Base-by-base conservation (phyloP, 2,113 vertebrate species). In the Corythornis madagascariensis region DNA sequence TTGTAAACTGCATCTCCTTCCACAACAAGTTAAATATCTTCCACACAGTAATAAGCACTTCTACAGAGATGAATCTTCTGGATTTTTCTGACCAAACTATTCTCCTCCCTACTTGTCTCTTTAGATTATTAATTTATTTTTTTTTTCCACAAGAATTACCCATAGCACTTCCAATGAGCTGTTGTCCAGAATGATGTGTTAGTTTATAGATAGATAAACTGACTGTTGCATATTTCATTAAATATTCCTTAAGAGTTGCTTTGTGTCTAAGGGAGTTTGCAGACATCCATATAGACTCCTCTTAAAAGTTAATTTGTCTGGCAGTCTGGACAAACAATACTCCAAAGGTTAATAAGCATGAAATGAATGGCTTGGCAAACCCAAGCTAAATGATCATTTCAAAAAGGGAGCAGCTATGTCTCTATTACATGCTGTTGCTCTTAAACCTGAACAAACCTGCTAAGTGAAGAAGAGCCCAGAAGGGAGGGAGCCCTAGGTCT, bases 261-360 rank as follows among this genome's bases (percentile, higher is more conserved):
- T 91, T 95, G 93, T 83, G 83, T 91, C 71, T 76, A 82, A 96
- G 95, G 86, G 90, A 95, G 67, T 91, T 92, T 91, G 76, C 87
- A 95, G 93, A 80, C 56, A 57, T 83, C 76, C 74, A 69, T 84
- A 66, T 25, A 93, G 80, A 70, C 67, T 83, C 55, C 70, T 86
- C 74, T 91, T 92, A 82, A 85, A 94, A 85, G 63, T 92, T 90
- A 89, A 88, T 95, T 94, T 92, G 81, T 93, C 81, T 96, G 91
- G 86, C 71, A 93, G 89, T 56, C 88, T 88, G 94, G 95, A 93
- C 94, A 95, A 94, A 95, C 86, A 96, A 85, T 87, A 86, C 92
- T 95, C 93, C 66, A 73, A 96, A 95, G 91, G 90, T 95, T 97
- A 97, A 97, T 95, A 86, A 94, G 86, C 75, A 84, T 69, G 61